These are phyloP conservation scores for Scaptomyza hsui DNA, from an alignment of 1,140 invertebrate species.

Conservation along the genomic window DNA sequence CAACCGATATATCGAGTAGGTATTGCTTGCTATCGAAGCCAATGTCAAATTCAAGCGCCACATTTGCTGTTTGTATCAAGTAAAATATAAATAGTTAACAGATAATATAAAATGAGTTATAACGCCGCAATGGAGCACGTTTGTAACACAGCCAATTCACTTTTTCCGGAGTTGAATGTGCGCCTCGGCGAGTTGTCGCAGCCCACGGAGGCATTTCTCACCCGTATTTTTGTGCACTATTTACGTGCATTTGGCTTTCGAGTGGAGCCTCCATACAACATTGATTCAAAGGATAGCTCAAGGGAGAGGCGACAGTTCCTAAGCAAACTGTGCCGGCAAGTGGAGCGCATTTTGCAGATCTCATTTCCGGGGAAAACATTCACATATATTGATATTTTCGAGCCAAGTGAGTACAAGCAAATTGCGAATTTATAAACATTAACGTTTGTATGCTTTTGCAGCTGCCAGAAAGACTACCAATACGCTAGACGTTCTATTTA, in stretches of 20 bases:
- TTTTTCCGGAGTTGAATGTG: slow-evolving; percentile 64
- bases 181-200: slow-evolving; percentile 42
- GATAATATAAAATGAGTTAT: slow-evolving; percentile 13
- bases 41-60: slow-evolving; percentile 7
- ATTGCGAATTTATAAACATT: background rate
- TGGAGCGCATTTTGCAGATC: slow-evolving; percentile 65
- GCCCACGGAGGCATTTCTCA: slow-evolving; percentile 59
- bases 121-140: slow-evolving; percentile 33
- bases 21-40: slow-evolving; percentile 8
- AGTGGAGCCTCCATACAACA: slow-evolving; percentile 59
- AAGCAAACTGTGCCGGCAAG: slow-evolving; percentile 59
- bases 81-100: background rate
- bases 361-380: slow-evolving; percentile 60
- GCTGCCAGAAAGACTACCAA: slow-evolving; percentile 59
- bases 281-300: slow-evolving; percentile 40
- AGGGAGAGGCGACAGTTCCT: slow-evolving; percentile 64
- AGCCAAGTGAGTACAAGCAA: slow-evolving; percentile 49
- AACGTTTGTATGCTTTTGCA: background rate
- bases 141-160: slow-evolving; percentile 32
- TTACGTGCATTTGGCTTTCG: slow-evolving; percentile 60
- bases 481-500: slow-evolving; percentile 59
- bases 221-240: slow-evolving; percentile 52
- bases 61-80: background rate
- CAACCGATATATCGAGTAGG: background rate
- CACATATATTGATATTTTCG: slow-evolving; percentile 61